These are phyloP conservation scores for Acanthoscelides obtectus DNA, from an alignment of 2,888 invertebrate species.

Conservation along the genomic window DNA sequence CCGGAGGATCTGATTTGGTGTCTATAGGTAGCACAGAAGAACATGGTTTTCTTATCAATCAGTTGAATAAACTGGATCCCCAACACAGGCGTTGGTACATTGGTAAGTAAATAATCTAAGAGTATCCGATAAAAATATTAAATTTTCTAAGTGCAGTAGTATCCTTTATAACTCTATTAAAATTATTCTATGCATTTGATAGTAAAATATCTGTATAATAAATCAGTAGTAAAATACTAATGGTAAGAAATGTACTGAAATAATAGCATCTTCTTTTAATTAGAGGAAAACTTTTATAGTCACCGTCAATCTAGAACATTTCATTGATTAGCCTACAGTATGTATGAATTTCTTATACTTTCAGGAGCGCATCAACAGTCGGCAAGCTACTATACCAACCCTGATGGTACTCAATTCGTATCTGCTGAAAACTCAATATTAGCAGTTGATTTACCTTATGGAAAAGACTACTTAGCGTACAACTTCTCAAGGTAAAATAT, in stretches of 20 bases:
- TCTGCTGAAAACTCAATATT: constrained; percentile 78
- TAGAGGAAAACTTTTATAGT: too few relatives aligned
- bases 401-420: constrained; percentile 74
- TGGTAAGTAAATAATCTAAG: constrained; percentile 43
- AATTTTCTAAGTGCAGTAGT: too few relatives aligned
- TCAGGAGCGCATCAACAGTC: constrained; percentile 60
- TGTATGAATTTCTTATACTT: too few relatives aligned
- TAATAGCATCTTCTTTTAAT: too few relatives aligned
- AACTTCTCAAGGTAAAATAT: constrained; percentile 54
- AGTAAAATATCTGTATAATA: too few relatives aligned
- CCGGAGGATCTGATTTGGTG: constrained; percentile 66
- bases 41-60: constrained; percentile 79
- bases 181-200: too few relatives aligned
- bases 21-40: constrained; percentile 79
- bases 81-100: constrained; percentile 85
- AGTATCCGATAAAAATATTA: background rate
- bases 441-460: constrained; percentile 55
- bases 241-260: too few relatives aligned
- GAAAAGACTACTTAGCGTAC: constrained; percentile 74
- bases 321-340: too few relatives aligned
- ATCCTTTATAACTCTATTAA: too few relatives aligned
- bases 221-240: too few relatives aligned
- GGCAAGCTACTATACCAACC: constrained; percentile 76
- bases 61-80: constrained; percentile 77
- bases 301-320: too few relatives aligned